These are phyloP conservation scores for Embiotoca jacksoni DNA, from an alignment of 2,113 vertebrate species.

Conservation along the genomic window DNA sequence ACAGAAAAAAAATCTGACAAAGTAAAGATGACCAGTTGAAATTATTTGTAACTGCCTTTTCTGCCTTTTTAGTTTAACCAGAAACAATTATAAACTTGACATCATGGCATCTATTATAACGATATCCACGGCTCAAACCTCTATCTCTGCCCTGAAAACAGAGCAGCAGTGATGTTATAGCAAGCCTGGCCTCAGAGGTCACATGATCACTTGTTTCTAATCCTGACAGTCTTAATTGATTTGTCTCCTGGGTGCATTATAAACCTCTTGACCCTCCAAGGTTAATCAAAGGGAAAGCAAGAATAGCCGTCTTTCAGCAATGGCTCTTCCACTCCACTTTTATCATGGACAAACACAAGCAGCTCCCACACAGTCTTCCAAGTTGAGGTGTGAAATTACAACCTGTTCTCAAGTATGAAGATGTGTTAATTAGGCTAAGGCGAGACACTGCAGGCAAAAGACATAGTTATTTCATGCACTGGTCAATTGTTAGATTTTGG, in stretches of 20 bases:
- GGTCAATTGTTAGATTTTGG: too few species aligned
- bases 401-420: slow-evolving; percentile 43
- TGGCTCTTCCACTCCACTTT: slow-evolving; percentile 4
- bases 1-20: slow-evolving; percentile 19
- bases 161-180: slow-evolving; percentile 1
- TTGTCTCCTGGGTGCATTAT: slow-evolving; percentile 39
- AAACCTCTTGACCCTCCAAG: slow-evolving; percentile 49
- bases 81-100: not conserved
- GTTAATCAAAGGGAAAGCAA: slow-evolving; percentile 31
- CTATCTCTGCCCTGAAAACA: slow-evolving; percentile 10
- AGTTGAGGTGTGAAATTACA: slow-evolving; percentile 65
- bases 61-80: slow-evolving; percentile 9
- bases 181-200: slow-evolving; percentile 21
- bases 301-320: slow-evolving; percentile 44
- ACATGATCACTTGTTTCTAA: slow-evolving; percentile 13
- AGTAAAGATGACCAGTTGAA: not conserved
- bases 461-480: too few species aligned
- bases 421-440: slow-evolving; percentile 51
- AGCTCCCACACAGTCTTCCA: slow-evolving; percentile 51
- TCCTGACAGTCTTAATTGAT: slow-evolving; percentile 50
- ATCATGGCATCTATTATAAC: not conserved
- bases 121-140: not conserved
- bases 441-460: too few species aligned
- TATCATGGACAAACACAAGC: slow-evolving; percentile 34
- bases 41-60: not conserved